A percentile compares a stretch with the other conserved stretches of the same genome.
phyloP scores from a whole-genome alignment of 2,113 vertebrate genomes.

The Engystomops pustulosus region DNA sequence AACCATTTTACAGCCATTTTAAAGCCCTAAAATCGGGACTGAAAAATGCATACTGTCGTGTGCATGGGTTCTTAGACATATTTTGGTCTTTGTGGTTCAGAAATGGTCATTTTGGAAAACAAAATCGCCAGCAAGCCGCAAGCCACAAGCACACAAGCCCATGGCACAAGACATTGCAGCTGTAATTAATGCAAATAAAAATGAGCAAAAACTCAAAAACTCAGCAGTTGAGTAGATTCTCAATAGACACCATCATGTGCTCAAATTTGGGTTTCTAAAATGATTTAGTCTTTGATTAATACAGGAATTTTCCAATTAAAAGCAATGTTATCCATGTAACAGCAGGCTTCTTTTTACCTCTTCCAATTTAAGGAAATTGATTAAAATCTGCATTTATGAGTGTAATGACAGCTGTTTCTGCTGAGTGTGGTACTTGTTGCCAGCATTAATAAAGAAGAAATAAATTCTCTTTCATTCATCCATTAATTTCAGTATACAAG shows the following conservation, averaged over 20 bases:
- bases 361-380: background rate
- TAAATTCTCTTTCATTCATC: background rate
- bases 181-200: no score
- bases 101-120: no score
- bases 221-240: background rate
- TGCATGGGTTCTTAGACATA: no score
- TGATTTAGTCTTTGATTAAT: background rate
- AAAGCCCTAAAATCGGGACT: no score
- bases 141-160: no score
- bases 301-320: background rate
- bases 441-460: background rate
- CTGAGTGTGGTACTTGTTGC: background rate
- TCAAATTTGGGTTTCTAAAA: background rate
- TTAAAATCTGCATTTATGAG: slow-evolving; percentile 1
- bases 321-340: background rate
- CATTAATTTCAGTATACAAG: background rate
- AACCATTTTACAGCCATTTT: no score
- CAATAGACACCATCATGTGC: background rate
- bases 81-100: no score
- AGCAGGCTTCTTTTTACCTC: slow-evolving; percentile 1
- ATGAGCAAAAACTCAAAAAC: no score
- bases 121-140: no score
- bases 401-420: background rate
- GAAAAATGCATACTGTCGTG: no score
- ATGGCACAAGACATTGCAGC: no score